Conservation (phyloP, 2,888 invertebrate species). For the Synergus japonicus region DNA sequence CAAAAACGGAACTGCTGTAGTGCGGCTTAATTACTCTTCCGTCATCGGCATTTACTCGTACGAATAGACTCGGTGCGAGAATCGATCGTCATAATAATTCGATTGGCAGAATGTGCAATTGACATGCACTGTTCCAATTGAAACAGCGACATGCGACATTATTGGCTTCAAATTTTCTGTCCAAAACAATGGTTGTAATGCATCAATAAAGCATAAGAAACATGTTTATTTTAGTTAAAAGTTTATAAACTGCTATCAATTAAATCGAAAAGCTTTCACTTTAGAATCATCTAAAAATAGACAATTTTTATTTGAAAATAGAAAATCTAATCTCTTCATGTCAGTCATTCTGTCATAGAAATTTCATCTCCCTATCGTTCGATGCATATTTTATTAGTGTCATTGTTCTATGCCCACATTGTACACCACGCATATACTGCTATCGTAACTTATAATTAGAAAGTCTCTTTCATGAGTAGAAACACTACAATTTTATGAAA, state of each 20-base stretch:
- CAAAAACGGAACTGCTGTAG: neutral
- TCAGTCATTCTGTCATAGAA: neutral
- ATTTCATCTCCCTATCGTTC: neutral
- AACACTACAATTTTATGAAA: constrained; percentile 31
- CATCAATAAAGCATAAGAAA: neutral
- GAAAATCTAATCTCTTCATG: neutral
- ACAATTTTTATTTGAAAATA: neutral
- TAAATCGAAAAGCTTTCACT: neutral
- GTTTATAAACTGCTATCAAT: neutral
- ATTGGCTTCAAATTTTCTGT: neutral
- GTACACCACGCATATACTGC: constrained; percentile 26
- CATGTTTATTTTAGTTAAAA: too few species aligned
- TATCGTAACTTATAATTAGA: constrained; percentile 33
- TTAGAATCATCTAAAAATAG: neutral
- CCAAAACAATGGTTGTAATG: neutral
- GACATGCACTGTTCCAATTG: constrained; percentile 26
- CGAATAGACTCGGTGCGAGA: constrained; percentile 29
- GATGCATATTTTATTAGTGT: constrained; percentile 18
- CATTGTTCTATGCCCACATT: constrained; percentile 20
- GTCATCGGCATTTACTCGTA: constrained; percentile 8
- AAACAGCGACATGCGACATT: constrained; percentile 8
- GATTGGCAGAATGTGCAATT: constrained; percentile 28
- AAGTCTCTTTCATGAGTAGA: constrained; percentile 26
- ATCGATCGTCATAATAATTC: constrained; percentile 34
- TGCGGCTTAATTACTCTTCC: constrained; percentile 25